Evolutionary conservation across 2,888 invertebrate genomes (phyloP), one percentile per base, ranked within the genome.

Genomic region (Notocelia uddmanniana): DNA sequence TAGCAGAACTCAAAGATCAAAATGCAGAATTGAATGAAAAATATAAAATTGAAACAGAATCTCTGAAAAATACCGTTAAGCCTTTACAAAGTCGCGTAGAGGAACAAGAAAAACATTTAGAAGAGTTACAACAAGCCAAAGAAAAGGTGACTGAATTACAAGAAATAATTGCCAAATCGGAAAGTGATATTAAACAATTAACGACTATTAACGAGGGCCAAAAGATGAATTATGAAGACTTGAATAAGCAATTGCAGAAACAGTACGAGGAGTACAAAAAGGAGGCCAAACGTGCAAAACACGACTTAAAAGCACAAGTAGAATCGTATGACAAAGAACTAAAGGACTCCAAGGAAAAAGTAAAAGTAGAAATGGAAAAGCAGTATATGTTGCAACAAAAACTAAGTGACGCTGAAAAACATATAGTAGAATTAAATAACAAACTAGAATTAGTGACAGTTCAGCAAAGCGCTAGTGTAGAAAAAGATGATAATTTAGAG

Each of bases 261-360:
- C 89, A 92, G 70, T 91, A 87, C 76, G 93, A 93, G 68, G 91
- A 93, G 78, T 87, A 87, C 63, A 94, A 91, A 77, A 91, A 87
- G 73, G 91, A 93, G 74, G 89, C 85, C 73, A 95, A 95, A 81
- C 88, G 88, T 68, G 89, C 94, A 45, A 93, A 93, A 76, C 90
- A 92, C 66, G 94, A 95, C 55, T 82, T 96, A 1, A 88, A 93
- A 77, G 84, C 89, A 23, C 95, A 95, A 80, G 82, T 97, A 72
- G 95, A 95, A 74, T 96, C 89, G 21, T 89, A 89, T 70, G 91
- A 94, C 74, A 91, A 89, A 76, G 85, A 89, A 78, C 80, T 90
- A 72, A 83, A 86, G 74, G 87, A 88, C 71, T 87, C 90, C 59
- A 93, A 88, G 82, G 88, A 88, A 54, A 90, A 87, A 74, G 77